A percentile compares a stretch with the other conserved stretches of the same genome.
phyloP scores from a whole-genome alignment of 2,113 vertebrate genomes.

The Larimichthys polyactis region DNA sequence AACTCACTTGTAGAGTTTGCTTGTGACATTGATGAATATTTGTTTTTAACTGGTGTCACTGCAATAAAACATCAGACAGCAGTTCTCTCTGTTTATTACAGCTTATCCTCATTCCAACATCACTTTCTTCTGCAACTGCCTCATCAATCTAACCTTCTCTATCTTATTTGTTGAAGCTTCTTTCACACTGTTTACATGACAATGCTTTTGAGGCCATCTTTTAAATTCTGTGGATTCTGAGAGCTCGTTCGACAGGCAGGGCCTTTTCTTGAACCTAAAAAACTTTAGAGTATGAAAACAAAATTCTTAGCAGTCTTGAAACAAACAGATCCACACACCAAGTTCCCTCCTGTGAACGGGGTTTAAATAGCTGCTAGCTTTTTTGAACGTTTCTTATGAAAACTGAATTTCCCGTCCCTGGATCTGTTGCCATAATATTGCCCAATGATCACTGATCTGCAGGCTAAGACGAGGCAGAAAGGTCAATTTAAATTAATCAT shows the following conservation, averaged over 20 bases:
- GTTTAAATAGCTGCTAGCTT: no score
- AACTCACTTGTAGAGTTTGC: no score
- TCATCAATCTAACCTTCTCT: background rate
- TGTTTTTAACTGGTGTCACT: no score
- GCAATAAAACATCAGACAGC: no score
- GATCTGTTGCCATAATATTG: background rate
- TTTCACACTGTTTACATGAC: background rate
- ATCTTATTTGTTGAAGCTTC: background rate
- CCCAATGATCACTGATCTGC: background rate
- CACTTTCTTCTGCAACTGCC: background rate
- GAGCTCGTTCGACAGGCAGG: background rate
- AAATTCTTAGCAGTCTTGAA: no score
- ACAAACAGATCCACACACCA: background rate
- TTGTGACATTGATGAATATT: no score
- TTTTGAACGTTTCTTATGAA: no score
- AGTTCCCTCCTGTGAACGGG: no score
- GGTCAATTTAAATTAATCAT: constrained; percentile 12
- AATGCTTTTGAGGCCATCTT: background rate
- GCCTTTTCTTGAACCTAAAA: background rate
- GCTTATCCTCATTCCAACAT: background rate
- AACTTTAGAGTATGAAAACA: no score
- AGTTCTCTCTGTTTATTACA: background rate
- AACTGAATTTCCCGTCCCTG: no score
- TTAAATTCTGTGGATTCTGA: no score
- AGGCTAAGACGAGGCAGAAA: constrained; percentile 11